phyloP scores from a whole-genome alignment of 2,113 vertebrate genomes.

The Amblyornis subalaris region DNA sequence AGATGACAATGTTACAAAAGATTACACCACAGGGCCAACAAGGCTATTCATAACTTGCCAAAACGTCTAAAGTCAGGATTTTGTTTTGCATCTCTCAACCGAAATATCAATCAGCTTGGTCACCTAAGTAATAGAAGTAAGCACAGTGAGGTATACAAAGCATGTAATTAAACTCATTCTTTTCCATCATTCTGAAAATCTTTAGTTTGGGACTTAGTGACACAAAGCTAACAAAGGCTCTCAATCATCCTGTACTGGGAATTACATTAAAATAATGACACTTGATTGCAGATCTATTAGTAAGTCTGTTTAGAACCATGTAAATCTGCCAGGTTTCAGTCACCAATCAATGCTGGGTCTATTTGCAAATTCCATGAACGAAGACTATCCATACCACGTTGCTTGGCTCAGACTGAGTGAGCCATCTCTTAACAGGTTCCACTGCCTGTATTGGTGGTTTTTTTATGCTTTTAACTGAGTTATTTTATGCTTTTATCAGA shows the following conservation, averaged over 20 bases:
- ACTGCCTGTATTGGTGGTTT: neutral
- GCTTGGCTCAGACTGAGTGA: neutral
- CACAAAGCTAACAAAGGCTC: neutral
- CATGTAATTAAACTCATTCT: neutral
- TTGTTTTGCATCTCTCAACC: neutral
- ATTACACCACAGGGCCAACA: neutral
- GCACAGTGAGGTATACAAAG: neutral
- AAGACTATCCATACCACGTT: neutral
- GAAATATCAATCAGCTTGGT: neutral
- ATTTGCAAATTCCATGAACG: neutral
- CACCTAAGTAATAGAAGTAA: neutral
- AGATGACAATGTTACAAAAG: neutral
- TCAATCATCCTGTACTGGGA: neutral
- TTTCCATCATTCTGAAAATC: neutral
- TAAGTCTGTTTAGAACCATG: neutral
- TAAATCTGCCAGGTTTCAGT: neutral
- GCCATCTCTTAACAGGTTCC: neutral
- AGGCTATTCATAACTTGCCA: neutral
- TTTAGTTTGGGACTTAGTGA: neutral
- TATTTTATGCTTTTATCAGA: neutral
- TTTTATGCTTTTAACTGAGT: neutral
- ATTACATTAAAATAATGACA: neutral
- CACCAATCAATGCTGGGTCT: neutral
- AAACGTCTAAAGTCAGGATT: neutral
- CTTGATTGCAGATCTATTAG: neutral